Conservation (phyloP, 2,113 vertebrate genomes). For the Ceratotherium simum region DNA sequence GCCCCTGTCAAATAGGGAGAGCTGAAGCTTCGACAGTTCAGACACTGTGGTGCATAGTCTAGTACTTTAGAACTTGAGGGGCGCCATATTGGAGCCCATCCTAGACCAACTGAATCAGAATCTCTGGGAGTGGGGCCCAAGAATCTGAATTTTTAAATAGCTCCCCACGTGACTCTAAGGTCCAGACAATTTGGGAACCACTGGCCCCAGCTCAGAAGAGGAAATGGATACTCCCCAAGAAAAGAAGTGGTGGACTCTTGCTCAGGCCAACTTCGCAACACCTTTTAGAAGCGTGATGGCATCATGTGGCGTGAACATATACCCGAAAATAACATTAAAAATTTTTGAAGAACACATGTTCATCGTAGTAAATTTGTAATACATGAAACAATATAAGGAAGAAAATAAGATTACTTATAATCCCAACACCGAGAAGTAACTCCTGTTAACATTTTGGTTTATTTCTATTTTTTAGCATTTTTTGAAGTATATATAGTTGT, state of each 20-base stretch:
- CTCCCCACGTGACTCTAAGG: background rate
- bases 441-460: background rate
- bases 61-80: background rate
- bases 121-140: background rate
- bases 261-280: background rate
- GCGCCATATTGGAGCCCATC: background rate
- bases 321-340: background rate
- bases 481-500: background rate
- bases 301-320: background rate
- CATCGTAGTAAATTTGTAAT: background rate
- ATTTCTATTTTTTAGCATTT: constrained; percentile 41
- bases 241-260: background rate
- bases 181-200: background rate
- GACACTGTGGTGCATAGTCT: background rate
- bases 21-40: background rate
- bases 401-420: constrained; percentile 13
- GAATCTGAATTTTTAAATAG: background rate
- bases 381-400: background rate
- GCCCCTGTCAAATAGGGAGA: background rate
- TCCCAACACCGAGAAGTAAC: background rate
- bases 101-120: background rate
- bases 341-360: background rate
- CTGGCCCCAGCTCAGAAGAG: background rate
- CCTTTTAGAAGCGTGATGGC: background rate
- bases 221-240: background rate